Base-by-base conservation (phyloP, 2,113 vertebrate species). In the Mormoops blainvillei region DNA sequence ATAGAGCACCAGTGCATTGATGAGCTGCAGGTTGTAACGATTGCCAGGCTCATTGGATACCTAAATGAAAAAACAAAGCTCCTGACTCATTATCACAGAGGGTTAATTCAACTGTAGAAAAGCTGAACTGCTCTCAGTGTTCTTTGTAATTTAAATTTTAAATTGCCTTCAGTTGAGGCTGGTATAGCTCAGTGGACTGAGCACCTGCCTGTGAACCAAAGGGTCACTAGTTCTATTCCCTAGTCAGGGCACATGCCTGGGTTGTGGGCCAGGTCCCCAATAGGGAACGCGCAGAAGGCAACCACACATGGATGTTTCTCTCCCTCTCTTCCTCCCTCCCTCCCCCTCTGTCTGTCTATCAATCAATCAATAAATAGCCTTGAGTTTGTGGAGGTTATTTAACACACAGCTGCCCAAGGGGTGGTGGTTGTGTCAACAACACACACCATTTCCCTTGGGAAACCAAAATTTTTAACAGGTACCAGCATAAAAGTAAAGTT, bases 21-120 rank as follows among this genome's bases (percentile, higher is more conserved):
- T 99, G 98, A 99, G 98, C 99, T 99, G 99, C 97, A 99, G 99
- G 98, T 99, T 99, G 98, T 99, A 99, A 89, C 99, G 99, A 98
- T 99, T 99, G 84, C 99, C 99, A 78, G 99, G 99, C 95, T 99
- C 99, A 67, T 99, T 99, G 3, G 99, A 99, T 93, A 99, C 99
- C 99, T 99, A 98, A 58, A 96, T 16, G 50, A 91, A 61, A 50
- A 96, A 89, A 97, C 1, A 96, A 95, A 95, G 56, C 43, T 68
- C 74, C 82, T 77, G 56, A 70, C 28, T 92, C 61, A 61, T 4
- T 71, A 48, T 50, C 73, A 77, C 16, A 73, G 18, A 91, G 50
- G 16, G 56, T 0, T 33, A 13, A 67, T 33, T 65, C n/a, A n/a
- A n/a, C n/a, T n/a, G n/a, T n/a, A 76, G 54, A 83, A 91, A 91